Evolutionary conservation across 2,113 vertebrate genomes (phyloP).

Genomic region (Platycercus adscitus): DNA sequence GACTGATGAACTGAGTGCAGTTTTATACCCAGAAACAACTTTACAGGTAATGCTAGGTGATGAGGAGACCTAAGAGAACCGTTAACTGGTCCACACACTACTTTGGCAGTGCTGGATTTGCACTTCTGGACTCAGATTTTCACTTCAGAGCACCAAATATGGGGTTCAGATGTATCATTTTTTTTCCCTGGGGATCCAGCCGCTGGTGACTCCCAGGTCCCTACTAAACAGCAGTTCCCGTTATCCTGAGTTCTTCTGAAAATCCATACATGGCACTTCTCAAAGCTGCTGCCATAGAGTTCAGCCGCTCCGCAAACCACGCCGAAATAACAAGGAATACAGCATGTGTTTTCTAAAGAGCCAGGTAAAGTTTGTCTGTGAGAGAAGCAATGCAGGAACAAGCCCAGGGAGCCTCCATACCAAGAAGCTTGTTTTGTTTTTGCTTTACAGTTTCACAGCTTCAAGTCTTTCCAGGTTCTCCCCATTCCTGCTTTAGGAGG

Average conservation of each 20-base stretch:
- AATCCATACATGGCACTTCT: not conserved
- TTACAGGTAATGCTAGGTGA: not conserved
- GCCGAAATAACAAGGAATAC: not conserved
- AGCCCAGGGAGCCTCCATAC: not conserved
- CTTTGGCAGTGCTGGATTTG: not conserved
- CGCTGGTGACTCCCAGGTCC: not conserved
- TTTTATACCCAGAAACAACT: not conserved
- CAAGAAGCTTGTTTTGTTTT: not conserved
- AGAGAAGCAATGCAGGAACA: not conserved
- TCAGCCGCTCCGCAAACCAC: not conserved
- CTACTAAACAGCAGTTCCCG: not conserved
- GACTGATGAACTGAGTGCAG: not conserved
- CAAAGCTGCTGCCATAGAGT: not conserved
- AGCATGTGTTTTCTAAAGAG: conserved; percentile 9
- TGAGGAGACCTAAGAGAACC: not conserved
- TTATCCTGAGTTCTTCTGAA: not conserved
- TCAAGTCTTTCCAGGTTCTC: not conserved
- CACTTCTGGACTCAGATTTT: not conserved
- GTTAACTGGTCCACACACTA: not conserved
- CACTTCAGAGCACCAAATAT: not conserved
- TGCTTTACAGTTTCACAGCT: not conserved
- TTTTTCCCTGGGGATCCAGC: not conserved
- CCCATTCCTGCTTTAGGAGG: conserved; percentile 1
- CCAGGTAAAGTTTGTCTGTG: not conserved
- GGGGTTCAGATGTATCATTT: not conserved